Evolutionary conservation across 2,113 vertebrate species (phyloP), one percentile per base, ranked within the genome.

Genomic region (Pholis gunnellus): DNA sequence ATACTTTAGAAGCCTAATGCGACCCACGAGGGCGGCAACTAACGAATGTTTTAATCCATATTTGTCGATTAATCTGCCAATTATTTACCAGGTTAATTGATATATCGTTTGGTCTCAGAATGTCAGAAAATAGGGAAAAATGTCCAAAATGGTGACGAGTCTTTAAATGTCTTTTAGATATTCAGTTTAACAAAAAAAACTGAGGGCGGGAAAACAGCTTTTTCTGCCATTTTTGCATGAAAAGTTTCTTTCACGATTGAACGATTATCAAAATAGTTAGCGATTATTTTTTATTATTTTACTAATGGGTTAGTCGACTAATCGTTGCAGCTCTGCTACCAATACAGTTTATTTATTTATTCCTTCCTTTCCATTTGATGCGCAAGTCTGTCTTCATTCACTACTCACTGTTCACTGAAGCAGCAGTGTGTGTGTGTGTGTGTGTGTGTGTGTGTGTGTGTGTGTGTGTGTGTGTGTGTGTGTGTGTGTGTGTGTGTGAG

Each of bases 331-430:
- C n/a, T 57, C 54, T 14, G 10, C 48, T 18, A 54, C 29, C 52
- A 59, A 25, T 44, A 42, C 2, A 14, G 25, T 27, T 29, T 59
- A 14, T 22, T 42, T 40, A 2, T 34, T 25, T 2, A 57, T 9
- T 25, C 15, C 50, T 71, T 70, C 22, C 20, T 50, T 42, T 70
- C 18, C 36, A 20, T 73, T 48, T 73, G 20, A 72, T 57, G 79
- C 42, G 31, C 57, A 73, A 5, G 42, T 72, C 67, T 68, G 38
- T 69, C 66, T 64, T 34, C 52, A 72, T 8, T 52, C 73, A 52
- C 22, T 57, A 69, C 27, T 73, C 66, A 48, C 56, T 75, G 75
- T 86, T 82, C 79, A 65, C 31, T 84, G 75, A 82, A 70, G 65
- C 42, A 67, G 61, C 52, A 65, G 22, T 77, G 22, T 44, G 13